Evolutionary conservation across 2,888 invertebrate species (phyloP).

Genomic region (Agrotis exclamationis): DNA sequence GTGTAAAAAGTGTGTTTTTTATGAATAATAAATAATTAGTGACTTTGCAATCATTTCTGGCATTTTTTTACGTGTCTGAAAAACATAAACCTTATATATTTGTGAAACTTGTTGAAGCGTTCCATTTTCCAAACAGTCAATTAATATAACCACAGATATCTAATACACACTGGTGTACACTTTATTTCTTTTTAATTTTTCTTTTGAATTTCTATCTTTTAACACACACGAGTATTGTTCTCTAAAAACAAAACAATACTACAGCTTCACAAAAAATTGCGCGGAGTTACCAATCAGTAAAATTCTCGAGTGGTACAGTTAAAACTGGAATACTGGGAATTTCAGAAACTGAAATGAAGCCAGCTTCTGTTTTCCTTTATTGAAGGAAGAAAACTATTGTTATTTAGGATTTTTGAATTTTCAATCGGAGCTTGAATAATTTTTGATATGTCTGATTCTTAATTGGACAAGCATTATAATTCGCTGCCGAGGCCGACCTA

Average conservation of each 20-base stretch:
- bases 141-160: no score
- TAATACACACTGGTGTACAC: no score
- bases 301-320: constrained; percentile 29
- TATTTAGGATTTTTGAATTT: constrained; percentile 29
- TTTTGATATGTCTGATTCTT: constrained; percentile 7
- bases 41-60: no score
- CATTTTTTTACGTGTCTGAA: no score
- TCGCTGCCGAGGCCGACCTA: no score
- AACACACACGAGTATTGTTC: not conserved
- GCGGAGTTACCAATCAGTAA: constrained; percentile 34
- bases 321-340: constrained; percentile 24
- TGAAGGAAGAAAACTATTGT: constrained; percentile 11
- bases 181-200: not conserved
- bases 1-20: no score
- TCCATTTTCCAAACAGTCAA: no score
- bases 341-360: constrained; percentile 29
- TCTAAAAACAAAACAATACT: constrained; percentile 8
- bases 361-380: constrained; percentile 2
- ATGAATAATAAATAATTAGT: no score
- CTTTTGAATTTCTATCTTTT: constrained; percentile 7
- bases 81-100: no score
- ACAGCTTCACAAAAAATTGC: not conserved
- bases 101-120: no score
- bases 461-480: not conserved
- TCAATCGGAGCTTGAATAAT: not conserved